phyloP scores from a whole-genome alignment of 1,140 invertebrate genomes.

The Neodiprion lecontei region DNA sequence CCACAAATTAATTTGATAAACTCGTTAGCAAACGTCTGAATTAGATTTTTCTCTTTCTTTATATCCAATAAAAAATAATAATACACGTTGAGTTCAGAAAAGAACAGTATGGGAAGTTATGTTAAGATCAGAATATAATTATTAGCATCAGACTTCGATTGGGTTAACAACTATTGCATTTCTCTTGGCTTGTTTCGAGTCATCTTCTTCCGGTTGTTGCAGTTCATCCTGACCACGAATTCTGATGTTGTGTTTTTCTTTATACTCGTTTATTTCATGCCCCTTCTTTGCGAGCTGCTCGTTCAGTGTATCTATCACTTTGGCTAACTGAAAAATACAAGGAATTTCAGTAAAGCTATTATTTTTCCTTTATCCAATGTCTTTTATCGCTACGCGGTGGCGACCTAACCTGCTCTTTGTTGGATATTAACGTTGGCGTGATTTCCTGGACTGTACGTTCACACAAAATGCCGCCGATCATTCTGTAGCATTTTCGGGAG shows the following conservation, averaged over 20 bases:
- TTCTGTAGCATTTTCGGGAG: slow-evolving; percentile 89
- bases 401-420: slow-evolving; percentile 78
- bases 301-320: slow-evolving; percentile 79
- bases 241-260: slow-evolving; percentile 88
- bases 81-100: too few relatives aligned
- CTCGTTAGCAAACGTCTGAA: too few relatives aligned
- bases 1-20: too few relatives aligned
- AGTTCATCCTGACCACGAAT: slow-evolving; percentile 72
- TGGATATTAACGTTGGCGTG: slow-evolving; percentile 81
- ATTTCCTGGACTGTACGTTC: slow-evolving; percentile 93
- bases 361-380: not conserved
- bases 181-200: slow-evolving; percentile 60
- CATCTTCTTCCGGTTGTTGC: slow-evolving; percentile 55
- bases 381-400: not conserved
- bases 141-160: slow-evolving; percentile 38
- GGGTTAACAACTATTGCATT: slow-evolving; percentile 60
- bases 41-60: too few relatives aligned
- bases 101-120: too few relatives aligned
- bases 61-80: too few relatives aligned
- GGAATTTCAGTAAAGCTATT: slow-evolving; percentile 11
- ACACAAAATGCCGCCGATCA: slow-evolving; percentile 92
- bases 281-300: slow-evolving; percentile 88
- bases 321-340: slow-evolving; percentile 68
- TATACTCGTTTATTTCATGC: slow-evolving; percentile 90
- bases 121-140: not conserved